Conservation (phyloP, 2,113 vertebrate genomes). For the Periophthalmodon schlosseri region DNA sequence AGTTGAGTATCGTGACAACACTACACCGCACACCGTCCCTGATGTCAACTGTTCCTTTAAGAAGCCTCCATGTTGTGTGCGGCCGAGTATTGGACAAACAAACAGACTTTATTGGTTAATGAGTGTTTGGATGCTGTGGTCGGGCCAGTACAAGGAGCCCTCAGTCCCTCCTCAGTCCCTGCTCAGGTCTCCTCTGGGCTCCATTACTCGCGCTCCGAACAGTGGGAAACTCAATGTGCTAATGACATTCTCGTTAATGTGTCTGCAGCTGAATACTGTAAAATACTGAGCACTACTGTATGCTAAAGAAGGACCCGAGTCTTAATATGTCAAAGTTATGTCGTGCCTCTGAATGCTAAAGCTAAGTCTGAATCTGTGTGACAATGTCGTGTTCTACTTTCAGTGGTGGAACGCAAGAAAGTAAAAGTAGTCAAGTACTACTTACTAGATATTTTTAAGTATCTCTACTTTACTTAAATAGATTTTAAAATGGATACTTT, state of each 20-base stretch:
- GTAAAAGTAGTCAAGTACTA: too few relatives aligned
- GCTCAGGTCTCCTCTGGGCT: not conserved
- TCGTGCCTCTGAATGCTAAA: too few relatives aligned
- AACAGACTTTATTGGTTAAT: slow-evolving; percentile 34
- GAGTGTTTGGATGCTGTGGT: slow-evolving; percentile 56
- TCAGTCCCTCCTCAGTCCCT: slow-evolving; percentile 14
- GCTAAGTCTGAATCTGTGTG: too few relatives aligned
- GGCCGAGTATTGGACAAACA: not conserved
- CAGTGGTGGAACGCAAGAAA: too few relatives aligned
- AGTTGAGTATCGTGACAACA: too few relatives aligned
- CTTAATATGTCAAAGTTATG: too few relatives aligned
- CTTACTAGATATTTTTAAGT: too few relatives aligned
- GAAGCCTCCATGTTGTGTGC: not conserved
- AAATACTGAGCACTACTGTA: not conserved
- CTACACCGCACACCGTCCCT: not conserved
- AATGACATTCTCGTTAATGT: slow-evolving; percentile 44
- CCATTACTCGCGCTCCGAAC: slow-evolving; percentile 7
- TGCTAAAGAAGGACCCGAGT: not conserved
- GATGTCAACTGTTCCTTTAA: not conserved
- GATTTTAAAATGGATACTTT: too few relatives aligned
- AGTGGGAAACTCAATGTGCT: slow-evolving; percentile 44
- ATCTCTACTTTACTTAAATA: too few relatives aligned
- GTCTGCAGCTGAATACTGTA: not conserved
- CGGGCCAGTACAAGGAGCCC: slow-evolving; percentile 39
- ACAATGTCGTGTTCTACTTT: too few relatives aligned